These are phyloP conservation scores for Aramus guarauna DNA, from an alignment of 2,113 vertebrate genomes.

Conservation along the genomic window DNA sequence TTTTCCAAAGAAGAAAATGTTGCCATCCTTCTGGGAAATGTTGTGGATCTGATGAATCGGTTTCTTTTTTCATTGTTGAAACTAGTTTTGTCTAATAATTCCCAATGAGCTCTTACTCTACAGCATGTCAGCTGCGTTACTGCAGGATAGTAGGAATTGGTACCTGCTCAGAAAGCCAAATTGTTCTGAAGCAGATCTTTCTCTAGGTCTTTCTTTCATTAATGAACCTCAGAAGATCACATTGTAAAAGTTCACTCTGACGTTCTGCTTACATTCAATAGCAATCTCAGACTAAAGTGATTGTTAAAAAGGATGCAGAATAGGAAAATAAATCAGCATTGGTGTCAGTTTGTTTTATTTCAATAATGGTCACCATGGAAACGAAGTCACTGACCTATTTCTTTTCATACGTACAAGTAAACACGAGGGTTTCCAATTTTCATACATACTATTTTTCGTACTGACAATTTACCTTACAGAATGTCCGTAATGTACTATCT, in stretches of 20 bases:
- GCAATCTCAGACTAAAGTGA: not conserved
- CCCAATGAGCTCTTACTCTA: not conserved
- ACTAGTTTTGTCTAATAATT: not conserved
- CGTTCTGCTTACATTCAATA: slow-evolving; percentile 24
- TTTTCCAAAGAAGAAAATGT: not conserved
- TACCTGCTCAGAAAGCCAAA: not conserved
- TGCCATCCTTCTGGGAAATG: not conserved
- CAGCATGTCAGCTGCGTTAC: not conserved
- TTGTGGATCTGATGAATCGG: not conserved
- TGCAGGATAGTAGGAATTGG: not conserved
- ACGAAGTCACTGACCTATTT: slow-evolving; percentile 75
- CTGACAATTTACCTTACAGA: slow-evolving; percentile 7
- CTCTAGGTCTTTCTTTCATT: not conserved
- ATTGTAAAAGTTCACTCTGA: not conserved
- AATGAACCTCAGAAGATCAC: not conserved
- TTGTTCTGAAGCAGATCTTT: not conserved
- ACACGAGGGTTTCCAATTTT: slow-evolving; percentile 54
- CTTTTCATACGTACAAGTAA: slow-evolving; percentile 64
- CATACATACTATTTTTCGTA: not conserved
- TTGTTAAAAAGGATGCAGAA: slow-evolving; percentile 39
- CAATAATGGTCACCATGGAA: slow-evolving; percentile 75
- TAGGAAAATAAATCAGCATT: slow-evolving; percentile 49
- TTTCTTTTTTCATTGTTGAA: not conserved
- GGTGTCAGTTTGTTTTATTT: slow-evolving; percentile 70
- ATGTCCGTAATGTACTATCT: not conserved